These are phyloP conservation scores for Drosophila lacertosa DNA, from an alignment of 1,140 invertebrate species.

Conservation along the genomic window DNA sequence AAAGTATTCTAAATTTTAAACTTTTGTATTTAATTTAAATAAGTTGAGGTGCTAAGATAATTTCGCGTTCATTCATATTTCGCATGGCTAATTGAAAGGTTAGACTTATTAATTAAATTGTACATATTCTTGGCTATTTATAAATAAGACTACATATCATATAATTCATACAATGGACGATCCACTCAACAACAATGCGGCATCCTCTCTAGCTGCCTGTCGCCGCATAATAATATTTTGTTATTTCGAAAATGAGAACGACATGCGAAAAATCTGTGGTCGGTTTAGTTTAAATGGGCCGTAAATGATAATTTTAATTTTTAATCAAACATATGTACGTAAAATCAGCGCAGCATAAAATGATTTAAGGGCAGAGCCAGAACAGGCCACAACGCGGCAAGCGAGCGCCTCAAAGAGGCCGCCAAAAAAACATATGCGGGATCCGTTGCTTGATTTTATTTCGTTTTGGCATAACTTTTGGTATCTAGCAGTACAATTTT, in stretches of 20 bases:
- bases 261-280: conserved; percentile 78
- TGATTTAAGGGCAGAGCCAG: conserved; percentile 58
- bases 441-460: conserved; percentile 10
- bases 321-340: conserved; percentile 82
- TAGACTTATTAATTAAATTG: neutral
- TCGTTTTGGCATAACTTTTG: conserved; percentile 13
- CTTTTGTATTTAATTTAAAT: neutral
- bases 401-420: conserved; percentile 68
- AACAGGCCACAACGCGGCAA: conserved; percentile 21
- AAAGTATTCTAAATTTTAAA: too few relatives aligned
- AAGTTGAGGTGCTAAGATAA: neutral
- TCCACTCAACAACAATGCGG: conserved; percentile 16
- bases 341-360: conserved; percentile 63
- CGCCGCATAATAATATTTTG: conserved; percentile 48
- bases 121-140: conserved; percentile 3
- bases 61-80: conserved; percentile 1
- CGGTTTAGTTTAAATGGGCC: conserved; percentile 82
- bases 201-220: conserved; percentile 20
- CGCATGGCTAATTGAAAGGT: conserved; percentile 2
- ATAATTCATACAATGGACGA: conserved; percentile 35
- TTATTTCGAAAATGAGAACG: conserved; percentile 76
- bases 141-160: conserved; percentile 10
- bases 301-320: conserved; percentile 84
- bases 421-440: conserved; percentile 58
- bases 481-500: neutral